phyloP scores from a whole-genome alignment of 2,888 invertebrate genomes.

The Elysia crispata region DNA sequence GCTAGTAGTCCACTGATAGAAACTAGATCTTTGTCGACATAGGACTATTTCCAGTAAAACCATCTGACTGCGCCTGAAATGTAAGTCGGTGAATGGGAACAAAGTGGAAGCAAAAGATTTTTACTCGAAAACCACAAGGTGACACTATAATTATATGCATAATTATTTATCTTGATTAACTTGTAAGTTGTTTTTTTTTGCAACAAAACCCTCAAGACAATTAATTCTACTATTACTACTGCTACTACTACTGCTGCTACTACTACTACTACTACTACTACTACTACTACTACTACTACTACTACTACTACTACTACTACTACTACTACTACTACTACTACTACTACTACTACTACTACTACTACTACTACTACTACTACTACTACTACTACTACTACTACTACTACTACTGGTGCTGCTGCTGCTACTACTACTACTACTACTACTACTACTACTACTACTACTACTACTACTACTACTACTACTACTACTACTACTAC shows the following conservation, averaged over 20 bases:
- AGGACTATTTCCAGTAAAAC: too few relatives aligned
- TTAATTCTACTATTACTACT: not conserved
- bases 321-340: constrained; percentile 28
- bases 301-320: constrained; percentile 28
- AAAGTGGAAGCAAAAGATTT: too few relatives aligned
- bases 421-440: constrained; percentile 5
- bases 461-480: not conserved
- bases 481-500: not conserved
- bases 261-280: constrained; percentile 28
- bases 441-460: not conserved
- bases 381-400: constrained; percentile 25
- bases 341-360: constrained; percentile 28
- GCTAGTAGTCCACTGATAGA: too few relatives aligned
- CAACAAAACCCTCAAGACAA: not conserved
- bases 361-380: constrained; percentile 22
- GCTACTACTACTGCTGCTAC: constrained; percentile 3
- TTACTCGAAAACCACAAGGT: too few relatives aligned
- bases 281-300: constrained; percentile 28
- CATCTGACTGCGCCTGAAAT: too few relatives aligned
- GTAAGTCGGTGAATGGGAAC: too few relatives aligned
- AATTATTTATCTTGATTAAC: too few relatives aligned
- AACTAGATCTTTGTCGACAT: too few relatives aligned
- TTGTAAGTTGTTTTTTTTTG: too few relatives aligned
- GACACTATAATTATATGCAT: too few relatives aligned
- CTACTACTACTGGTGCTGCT: constrained; percentile 5